A percentile compares a stretch with the other conserved stretches of the same genome.
phyloP scores from a whole-genome alignment of 2,113 vertebrate genomes.

The Struthidea cinerea region DNA sequence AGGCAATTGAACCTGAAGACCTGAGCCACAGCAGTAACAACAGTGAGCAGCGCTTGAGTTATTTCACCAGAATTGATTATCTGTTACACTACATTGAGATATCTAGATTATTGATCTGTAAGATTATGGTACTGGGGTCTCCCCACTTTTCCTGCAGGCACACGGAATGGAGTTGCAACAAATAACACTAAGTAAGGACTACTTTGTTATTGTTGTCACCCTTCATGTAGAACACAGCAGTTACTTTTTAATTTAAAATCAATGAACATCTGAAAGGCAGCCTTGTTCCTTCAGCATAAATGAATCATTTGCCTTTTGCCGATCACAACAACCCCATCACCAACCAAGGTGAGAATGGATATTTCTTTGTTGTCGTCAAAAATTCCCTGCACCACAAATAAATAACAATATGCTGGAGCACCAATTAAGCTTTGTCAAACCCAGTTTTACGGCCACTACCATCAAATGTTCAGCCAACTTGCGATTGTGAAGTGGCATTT shows the following conservation, averaged over 20 bases:
- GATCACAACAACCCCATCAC: conserved; percentile 29
- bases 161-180: conserved; percentile 35
- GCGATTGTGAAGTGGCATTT: not conserved
- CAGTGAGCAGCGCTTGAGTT: conserved; percentile 54
- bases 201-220: conserved; percentile 74
- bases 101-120: conserved; percentile 72
- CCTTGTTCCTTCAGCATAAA: conserved; percentile 64
- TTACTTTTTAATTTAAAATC: conserved; percentile 83
- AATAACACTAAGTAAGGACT: conserved; percentile 70
- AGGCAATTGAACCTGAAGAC: conserved; percentile 54
- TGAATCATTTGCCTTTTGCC: conserved; percentile 72
- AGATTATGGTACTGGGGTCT: conserved; percentile 61
- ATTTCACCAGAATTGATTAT: conserved; percentile 69
- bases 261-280: conserved; percentile 69
- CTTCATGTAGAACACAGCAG: conserved; percentile 72
- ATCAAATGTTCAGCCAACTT: not conserved
- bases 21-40: conserved; percentile 43
- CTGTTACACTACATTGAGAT: conserved; percentile 69
- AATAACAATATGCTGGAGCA: not conserved
- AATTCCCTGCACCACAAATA: not conserved
- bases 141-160: conserved; percentile 19
- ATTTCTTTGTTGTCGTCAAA: not conserved
- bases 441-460: not conserved
- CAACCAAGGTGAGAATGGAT: conserved; percentile 57
- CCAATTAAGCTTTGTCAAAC: not conserved